Base-by-base conservation (phyloP, 2,113 vertebrate species). In the Nansenia antarctica region DNA sequence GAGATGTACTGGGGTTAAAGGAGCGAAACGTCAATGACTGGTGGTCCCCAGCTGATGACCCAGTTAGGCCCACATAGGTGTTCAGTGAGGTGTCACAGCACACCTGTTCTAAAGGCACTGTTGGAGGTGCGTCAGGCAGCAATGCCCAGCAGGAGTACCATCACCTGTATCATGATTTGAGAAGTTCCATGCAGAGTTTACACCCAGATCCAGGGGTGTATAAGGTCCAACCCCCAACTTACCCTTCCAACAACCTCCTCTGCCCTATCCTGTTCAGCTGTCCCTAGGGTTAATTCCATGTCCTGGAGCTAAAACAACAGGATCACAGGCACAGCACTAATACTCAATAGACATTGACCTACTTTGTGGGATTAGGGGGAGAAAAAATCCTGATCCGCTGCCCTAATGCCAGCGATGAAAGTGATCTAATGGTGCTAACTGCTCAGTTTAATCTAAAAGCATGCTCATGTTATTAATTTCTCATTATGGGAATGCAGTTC, bases 311-410 rank as follows among this genome's bases (percentile, higher is more conserved):
- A 83, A 90, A 91, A 92, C 91, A 92, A 91, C 88, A 91, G 89
- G 87, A 91, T 92, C 90, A 91, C 90, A 86, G 84, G 86, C 85
- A 76, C 83, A 79, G 82, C 87, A 88, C 84, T 92, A 91, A 91
- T 89, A 87, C 91, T 90, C 89, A 92, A 90, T 91, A 91, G 90
- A 87, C 88, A 86, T 79, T 92, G 90, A 91, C 90, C 90, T 92
- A 91, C 88, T 92, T 92, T 91, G 86, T 84, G 79, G 87, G 89
- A 91, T 92, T 90, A 91, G 80, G 71, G 26, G 1, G 54, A 69
- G 66, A 78, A 84, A 87, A 86, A 88, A 87, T 65, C 61, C 85
- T 74, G 87, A 91, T 91, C 89, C 54, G 45, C 84, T 85, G 87
- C 85, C 86, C 88, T 89, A 87, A 91, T 89, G 90, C 89, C 87